Percentiles rank a stretch among this genome's conserved stretches.
phyloP scores from a whole-genome alignment of 2,113 vertebrate genomes.

The Misgurnus anguillicaudatus region DNA sequence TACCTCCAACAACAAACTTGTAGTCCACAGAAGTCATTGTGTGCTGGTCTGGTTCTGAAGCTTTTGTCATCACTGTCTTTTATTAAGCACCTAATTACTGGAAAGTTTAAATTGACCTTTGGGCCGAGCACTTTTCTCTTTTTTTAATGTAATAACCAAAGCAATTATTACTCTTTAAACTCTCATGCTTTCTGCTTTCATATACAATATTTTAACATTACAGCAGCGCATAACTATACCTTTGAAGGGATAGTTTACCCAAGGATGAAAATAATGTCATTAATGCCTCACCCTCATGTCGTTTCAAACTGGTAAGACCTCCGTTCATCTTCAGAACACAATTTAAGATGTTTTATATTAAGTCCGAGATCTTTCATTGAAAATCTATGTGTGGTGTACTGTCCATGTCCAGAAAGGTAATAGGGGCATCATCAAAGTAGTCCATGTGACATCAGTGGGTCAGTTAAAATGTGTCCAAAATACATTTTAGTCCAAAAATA shows the following conservation, averaged over 20 bases:
- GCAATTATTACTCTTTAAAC: conserved; percentile 18
- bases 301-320: too few relatives aligned
- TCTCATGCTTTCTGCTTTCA: not conserved
- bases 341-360: too few relatives aligned
- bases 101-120: conserved; percentile 1
- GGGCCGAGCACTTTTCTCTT: not conserved
- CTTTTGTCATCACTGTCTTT: not conserved
- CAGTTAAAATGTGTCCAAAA: too few relatives aligned
- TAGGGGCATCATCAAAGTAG: too few relatives aligned
- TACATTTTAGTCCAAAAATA: too few relatives aligned
- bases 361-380: too few relatives aligned
- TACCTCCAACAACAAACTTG: conserved; percentile 23
- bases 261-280: too few relatives aligned
- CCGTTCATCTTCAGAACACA: too few relatives aligned
- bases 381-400: too few relatives aligned
- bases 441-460: too few relatives aligned
- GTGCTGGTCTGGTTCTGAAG: not conserved
- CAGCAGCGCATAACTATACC: not conserved
- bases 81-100: conserved; percentile 19
- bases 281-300: too few relatives aligned
- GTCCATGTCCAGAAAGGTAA: too few relatives aligned
- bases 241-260: not conserved
- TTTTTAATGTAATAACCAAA: not conserved
- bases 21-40: conserved; percentile 39
- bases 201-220: not conserved